Conservation (phyloP, 2,113 vertebrate species). For the Ammospiza nelsoni region DNA sequence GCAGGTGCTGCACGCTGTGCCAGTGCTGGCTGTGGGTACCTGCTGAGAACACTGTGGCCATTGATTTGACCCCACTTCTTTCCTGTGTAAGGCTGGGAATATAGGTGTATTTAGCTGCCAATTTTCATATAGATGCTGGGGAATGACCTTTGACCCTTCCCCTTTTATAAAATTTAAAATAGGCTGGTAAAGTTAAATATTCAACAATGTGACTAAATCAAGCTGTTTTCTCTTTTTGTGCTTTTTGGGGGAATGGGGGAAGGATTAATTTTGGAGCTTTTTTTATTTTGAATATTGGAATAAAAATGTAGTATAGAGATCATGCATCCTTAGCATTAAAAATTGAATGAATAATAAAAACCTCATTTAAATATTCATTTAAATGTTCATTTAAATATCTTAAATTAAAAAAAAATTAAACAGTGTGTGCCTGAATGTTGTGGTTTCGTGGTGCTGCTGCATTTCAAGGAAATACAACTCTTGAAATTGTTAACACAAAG, state of each 20-base stretch:
- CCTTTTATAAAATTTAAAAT: not conserved
- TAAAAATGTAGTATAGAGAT: not conserved
- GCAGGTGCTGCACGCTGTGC: not conserved
- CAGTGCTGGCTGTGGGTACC: not conserved
- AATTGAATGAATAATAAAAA: not conserved
- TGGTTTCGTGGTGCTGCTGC: not conserved
- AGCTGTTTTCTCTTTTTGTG: not conserved
- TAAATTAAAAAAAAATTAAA: not conserved
- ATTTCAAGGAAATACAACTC: not conserved
- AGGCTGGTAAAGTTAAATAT: not conserved
- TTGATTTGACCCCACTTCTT: not conserved
- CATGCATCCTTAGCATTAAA: not conserved
- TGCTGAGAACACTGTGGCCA: not conserved
- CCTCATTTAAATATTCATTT: not conserved
- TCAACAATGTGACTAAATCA: not conserved
- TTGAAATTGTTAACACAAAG: not conserved
- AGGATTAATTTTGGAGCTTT: not conserved
- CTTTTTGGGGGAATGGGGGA: fast-evolving
- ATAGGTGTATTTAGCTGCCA: not conserved
- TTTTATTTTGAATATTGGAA: not conserved
- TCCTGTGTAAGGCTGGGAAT: not conserved
- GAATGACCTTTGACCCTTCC: not conserved
- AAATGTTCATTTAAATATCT: not conserved
- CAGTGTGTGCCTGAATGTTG: not conserved
- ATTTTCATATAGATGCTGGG: not conserved